These are phyloP conservation scores for Oegoconia quadripuncta DNA, from an alignment of 2,888 invertebrate genomes.

Conservation along the genomic window DNA sequence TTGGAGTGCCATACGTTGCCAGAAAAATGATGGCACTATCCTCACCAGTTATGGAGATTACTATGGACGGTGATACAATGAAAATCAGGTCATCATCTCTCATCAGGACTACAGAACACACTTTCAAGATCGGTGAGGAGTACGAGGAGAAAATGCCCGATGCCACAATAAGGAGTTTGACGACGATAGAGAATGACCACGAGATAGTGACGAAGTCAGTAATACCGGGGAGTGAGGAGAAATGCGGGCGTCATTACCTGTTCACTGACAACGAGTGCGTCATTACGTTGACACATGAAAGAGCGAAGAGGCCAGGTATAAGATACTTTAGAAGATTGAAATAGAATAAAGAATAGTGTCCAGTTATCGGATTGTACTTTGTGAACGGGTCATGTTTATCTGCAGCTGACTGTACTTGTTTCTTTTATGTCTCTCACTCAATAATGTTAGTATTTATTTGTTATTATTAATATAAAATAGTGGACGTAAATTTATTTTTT, in stretches of 20 bases:
- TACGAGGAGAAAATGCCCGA: conserved; percentile 83
- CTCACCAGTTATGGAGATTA: conserved; percentile 80
- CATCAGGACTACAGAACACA: conserved; percentile 72
- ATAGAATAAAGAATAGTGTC: neutral
- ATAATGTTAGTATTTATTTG: neutral
- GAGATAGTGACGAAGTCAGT: conserved; percentile 63
- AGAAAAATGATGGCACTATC: conserved; percentile 82
- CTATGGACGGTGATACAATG: conserved; percentile 75
- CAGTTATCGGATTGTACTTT: neutral
- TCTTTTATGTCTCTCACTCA: neutral
- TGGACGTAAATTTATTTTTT: no score
- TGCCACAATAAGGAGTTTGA: conserved; percentile 69
- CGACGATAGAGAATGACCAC: conserved; percentile 72
- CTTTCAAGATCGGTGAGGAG: conserved; percentile 80
- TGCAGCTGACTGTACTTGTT: neutral
- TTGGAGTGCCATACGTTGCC: conserved; percentile 81
- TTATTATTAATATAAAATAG: no score
- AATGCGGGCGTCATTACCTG: conserved; percentile 57
- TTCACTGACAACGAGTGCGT: conserved; percentile 65
- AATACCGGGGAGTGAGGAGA: conserved; percentile 51
- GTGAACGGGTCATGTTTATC: neutral
- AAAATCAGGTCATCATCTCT: conserved; percentile 77
- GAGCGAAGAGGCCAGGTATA: conserved; percentile 62
- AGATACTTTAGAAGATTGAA: conserved; percentile 49
- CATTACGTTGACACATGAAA: conserved; percentile 70